Evolutionary conservation across 2,888 invertebrate genomes (phyloP).

Genomic region (Pseudococcus longispinus): DNA sequence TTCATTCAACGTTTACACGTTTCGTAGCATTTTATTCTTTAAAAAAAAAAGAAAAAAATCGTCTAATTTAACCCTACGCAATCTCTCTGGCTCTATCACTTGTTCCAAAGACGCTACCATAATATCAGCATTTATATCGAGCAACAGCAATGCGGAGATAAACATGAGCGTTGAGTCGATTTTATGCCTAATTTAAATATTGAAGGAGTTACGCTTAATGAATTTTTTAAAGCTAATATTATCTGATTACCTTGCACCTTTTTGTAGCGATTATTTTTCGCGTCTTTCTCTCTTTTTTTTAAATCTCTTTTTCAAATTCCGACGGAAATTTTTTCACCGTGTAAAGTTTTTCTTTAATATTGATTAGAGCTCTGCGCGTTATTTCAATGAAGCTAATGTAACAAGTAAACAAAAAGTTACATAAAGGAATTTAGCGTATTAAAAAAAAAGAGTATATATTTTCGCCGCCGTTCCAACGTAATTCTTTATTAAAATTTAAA

Average conservation of each 20-base stretch:
- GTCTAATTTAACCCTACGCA: not conserved
- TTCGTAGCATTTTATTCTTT: not conserved
- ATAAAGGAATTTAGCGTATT: not conserved
- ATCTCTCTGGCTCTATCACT: not conserved
- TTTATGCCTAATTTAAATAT: conserved; percentile 26
- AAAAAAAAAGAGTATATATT: not conserved
- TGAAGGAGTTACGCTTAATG: conserved; percentile 31
- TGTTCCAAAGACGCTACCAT: not conserved
- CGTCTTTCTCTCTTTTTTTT: not conserved
- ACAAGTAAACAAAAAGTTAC: conserved; percentile 6
- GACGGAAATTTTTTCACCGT: not conserved
- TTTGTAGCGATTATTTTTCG: conserved; percentile 15
- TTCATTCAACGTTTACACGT: not conserved
- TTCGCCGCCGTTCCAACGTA: not conserved
- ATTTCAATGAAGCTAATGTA: not conserved
- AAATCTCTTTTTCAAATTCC: not conserved
- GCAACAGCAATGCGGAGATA: not conserved
- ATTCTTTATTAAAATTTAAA: conserved; percentile 6
- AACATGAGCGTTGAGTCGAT: not conserved
- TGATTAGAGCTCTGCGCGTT: not conserved
- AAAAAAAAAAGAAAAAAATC: not conserved
- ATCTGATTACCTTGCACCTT: conserved; percentile 3
- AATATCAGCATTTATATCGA: not conserved
- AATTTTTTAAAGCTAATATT: conserved; percentile 14
- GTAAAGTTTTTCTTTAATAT: not conserved